Percentiles rank a stretch among this genome's conserved stretches.
phyloP scores from a whole-genome alignment of 2,113 vertebrate genomes.

The Phylloscopus trochilus region DNA sequence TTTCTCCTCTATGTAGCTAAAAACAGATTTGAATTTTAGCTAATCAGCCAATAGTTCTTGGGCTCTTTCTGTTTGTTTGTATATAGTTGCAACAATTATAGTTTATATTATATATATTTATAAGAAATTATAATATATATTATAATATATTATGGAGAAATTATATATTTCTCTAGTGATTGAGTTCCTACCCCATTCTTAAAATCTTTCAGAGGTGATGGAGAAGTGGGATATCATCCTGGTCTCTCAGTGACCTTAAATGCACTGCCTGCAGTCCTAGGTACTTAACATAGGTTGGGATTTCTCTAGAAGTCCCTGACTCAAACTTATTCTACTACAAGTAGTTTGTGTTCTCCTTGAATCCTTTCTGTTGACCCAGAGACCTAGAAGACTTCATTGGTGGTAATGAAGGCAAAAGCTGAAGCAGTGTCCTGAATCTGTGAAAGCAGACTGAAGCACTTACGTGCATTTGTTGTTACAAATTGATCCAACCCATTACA shows the following conservation, averaged over 20 bases:
- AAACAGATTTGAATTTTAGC: not conserved
- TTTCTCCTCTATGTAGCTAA: not conserved
- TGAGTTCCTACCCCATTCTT: not conserved
- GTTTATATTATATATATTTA: too few relatives aligned
- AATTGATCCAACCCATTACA: not conserved
- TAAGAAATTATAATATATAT: too few relatives aligned
- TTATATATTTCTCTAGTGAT: not conserved
- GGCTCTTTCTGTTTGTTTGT: not conserved
- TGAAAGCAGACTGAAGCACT: not conserved
- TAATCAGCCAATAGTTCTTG: not conserved
- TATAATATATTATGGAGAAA: too few relatives aligned
- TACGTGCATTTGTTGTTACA: not conserved
- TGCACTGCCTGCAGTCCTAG: not conserved
- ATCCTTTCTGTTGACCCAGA: not conserved
- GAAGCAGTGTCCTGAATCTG: not conserved
- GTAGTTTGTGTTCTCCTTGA: not conserved
- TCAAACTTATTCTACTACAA: not conserved
- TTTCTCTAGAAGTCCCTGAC: not conserved
- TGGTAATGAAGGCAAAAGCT: not conserved
- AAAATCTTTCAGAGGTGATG: not conserved
- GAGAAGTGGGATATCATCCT: not conserved
- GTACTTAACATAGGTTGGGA: not conserved
- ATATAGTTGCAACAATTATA: not conserved
- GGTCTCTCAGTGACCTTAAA: not conserved
- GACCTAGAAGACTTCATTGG: not conserved